Evolutionary conservation across 2,888 invertebrate species (phyloP).

Genomic region (Epinotia ramella): DNA sequence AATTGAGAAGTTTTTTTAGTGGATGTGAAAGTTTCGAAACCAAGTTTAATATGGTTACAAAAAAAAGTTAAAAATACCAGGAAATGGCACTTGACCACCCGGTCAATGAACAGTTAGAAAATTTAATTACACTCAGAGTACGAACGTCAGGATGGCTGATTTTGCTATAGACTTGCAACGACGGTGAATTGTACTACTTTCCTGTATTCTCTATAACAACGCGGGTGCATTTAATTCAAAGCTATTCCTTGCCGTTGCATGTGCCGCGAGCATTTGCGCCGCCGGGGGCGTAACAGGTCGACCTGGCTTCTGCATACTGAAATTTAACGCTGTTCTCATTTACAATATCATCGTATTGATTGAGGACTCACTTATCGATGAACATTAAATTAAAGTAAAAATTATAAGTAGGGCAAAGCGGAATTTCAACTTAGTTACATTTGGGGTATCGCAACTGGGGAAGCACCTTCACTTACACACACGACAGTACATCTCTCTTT

Average conservation of each 20-base stretch:
- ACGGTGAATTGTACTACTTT: background rate
- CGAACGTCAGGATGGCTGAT: background rate
- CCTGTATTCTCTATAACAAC: background rate
- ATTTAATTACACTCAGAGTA: no score
- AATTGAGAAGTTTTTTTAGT: no score
- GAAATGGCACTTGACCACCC: no score
- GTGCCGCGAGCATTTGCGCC: slow-evolving; percentile 33
- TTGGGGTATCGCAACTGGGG: no score
- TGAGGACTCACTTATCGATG: background rate
- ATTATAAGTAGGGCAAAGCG: no score
- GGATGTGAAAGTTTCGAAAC: no score
- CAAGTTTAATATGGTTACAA: no score
- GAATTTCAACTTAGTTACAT: no score
- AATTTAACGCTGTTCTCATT: slow-evolving; percentile 16
- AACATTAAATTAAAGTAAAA: background rate
- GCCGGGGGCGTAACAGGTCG: slow-evolving; percentile 40
- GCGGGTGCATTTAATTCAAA: slow-evolving; percentile 21
- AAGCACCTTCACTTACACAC: no score
- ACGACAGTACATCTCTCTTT: no score
- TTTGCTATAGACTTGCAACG: background rate
- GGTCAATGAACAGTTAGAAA: no score
- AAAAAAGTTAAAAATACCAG: no score
- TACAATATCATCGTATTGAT: slow-evolving; percentile 2
- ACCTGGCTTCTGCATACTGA: slow-evolving; percentile 11
- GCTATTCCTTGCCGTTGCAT: slow-evolving; percentile 18